A percentile compares a stretch with the other conserved stretches of the same genome.
Evolutionary conservation across 2,888 invertebrate species (phyloP).

Genomic region (Rhynchonema sp.): DNA sequence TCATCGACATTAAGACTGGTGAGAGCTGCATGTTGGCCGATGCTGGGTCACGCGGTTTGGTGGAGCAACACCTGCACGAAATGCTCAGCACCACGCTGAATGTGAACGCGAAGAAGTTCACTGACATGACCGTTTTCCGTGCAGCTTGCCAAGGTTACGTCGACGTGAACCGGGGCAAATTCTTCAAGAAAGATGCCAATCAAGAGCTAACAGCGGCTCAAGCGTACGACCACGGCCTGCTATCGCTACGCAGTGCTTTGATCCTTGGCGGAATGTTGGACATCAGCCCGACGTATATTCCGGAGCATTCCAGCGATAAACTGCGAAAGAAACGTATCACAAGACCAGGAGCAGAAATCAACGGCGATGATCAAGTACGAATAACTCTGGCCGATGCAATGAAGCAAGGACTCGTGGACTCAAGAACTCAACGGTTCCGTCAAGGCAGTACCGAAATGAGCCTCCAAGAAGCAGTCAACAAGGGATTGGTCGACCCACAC

Average conservation of each 20-base stretch:
- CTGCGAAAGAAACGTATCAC: constrained; percentile 65
- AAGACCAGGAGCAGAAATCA: constrained; percentile 38
- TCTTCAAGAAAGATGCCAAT: constrained; percentile 18
- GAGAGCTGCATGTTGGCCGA: constrained; percentile 17
- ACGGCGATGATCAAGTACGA: constrained; percentile 32
- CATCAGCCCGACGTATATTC: constrained; percentile 36
- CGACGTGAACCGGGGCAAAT: constrained; percentile 58
- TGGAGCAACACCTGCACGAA: constrained; percentile 37
- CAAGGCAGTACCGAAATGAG: constrained; percentile 40
- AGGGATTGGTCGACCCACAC: constrained; percentile 25
- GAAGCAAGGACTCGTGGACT: constrained; percentile 53
- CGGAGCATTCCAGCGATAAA: constrained; percentile 48
- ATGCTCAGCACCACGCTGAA: constrained; percentile 65
- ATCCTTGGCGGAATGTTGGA: constrained; percentile 62
- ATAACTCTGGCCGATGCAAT: constrained; percentile 60
- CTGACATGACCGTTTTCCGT: constrained; percentile 53
- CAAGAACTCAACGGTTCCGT: constrained; percentile 25
- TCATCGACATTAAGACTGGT: constrained; percentile 18
- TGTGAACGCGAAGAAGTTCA: constrained; percentile 44
- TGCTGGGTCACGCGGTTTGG: constrained; percentile 28
- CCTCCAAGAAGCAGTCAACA: constrained; percentile 28
- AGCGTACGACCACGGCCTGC: constrained; percentile 61
- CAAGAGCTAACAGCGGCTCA: constrained; percentile 57
- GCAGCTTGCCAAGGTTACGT: constrained; percentile 65
- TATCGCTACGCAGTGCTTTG: constrained; percentile 68